Percentiles rank a stretch among this genome's conserved stretches.
Evolutionary conservation across 2,797 vertebrate genomes (phyloP).

Genomic region (Thripadectes ignobilis): DNA sequence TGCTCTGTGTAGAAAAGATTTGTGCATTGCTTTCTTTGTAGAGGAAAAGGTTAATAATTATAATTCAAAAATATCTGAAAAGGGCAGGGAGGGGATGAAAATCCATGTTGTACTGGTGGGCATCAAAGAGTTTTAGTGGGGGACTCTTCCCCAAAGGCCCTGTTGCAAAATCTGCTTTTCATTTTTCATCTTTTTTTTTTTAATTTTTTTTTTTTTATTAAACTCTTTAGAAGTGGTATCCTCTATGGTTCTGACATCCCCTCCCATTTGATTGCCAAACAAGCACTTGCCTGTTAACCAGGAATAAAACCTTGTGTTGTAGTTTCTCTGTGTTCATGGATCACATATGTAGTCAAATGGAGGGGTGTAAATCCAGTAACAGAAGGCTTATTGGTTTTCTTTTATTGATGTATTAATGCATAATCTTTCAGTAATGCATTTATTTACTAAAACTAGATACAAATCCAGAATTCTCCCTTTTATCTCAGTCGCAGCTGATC

Average conservation of each 20-base stretch:
- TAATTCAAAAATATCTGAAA: not conserved
- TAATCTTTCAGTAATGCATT: not conserved
- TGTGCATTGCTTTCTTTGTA: not conserved
- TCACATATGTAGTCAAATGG: not conserved
- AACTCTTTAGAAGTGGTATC: not conserved
- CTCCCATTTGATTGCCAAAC: not conserved
- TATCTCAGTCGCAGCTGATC: not conserved
- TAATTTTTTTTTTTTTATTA: not conserved
- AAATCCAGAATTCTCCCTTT: not conserved
- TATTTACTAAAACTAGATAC: not conserved
- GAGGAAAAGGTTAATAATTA: not conserved
- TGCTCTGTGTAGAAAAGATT: not conserved
- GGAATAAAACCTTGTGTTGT: not conserved
- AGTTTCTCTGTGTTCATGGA: not conserved
- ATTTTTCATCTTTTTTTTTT: not conserved
- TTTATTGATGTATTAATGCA: not conserved
- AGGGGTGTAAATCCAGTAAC: not conserved
- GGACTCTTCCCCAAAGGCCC: not conserved
- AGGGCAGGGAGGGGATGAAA: not conserved
- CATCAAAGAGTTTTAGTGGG: not conserved
- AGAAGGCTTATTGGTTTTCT: not conserved
- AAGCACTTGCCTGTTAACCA: not conserved
- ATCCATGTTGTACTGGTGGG: not conserved
- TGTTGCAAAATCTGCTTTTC: not conserved
- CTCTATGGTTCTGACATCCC: not conserved